Evolutionary conservation across 2,888 invertebrate genomes (phyloP), one percentile per base, ranked within the genome.

Genomic region (Theodoxus fluviatilis): DNA sequence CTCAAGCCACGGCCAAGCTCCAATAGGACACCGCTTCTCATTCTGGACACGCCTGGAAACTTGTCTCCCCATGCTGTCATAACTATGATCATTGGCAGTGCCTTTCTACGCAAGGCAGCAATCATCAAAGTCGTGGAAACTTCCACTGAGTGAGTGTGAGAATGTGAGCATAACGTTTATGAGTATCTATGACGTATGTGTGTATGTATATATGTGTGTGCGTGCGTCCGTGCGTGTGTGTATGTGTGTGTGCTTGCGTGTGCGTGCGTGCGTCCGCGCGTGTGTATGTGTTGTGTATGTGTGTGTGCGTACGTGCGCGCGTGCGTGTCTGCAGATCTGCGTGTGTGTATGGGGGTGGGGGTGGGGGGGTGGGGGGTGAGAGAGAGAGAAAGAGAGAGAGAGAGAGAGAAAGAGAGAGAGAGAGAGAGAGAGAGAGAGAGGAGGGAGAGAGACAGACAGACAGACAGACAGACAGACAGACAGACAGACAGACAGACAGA

Each of bases 231-330:
- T 57, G 57, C 6, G 28, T 25, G 57, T 25, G 12, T 12, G 3
- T 4, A 12, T 25, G 7, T 3, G 18, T 33, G 3, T 33, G 28
- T 57, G 57, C 31, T 33, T 57, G 31, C 28, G 31, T 57, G 28
- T 57, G 28, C 57, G 18, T 28, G 28, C 31, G 33, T 57, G 28
- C 31, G n/a, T 12, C 57, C 57, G 33, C 28, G 28, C 57, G 33
- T 37, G 25, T 25, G 15, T 49, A 67, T 12, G 31, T 57, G n/a
- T n/a, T 35, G 38, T 35, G 63, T 37, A 28, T 40, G 64, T 37
- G 64, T 40, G 64, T 57, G 57, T 57, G 33, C 33, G 57, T 57
- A 33, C 33, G 25, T 57, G 57, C 6, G 28, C n/a, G 57, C n/a
- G 12, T 12, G 3, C 6, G 15, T 25, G 7, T 3, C 25, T 33